Evolutionary conservation across 1,140 invertebrate genomes (phyloP).

Genomic region (Theocolax elegans): DNA sequence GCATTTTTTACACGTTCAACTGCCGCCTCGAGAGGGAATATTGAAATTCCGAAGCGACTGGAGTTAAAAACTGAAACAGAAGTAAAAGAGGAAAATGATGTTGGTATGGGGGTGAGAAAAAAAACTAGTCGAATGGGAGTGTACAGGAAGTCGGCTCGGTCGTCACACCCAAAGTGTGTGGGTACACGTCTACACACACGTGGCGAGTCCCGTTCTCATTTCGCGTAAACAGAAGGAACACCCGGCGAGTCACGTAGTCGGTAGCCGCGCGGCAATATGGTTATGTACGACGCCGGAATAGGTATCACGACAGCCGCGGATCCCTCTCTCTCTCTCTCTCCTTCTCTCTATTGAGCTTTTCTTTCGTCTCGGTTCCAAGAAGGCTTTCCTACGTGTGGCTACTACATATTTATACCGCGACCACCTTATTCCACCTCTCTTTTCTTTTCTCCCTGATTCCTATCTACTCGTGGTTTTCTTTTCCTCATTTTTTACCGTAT

Average conservation of each 20-base stretch:
- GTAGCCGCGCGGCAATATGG: slow-evolving; percentile 18
- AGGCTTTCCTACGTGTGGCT: background rate
- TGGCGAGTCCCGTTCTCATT: slow-evolving; percentile 26
- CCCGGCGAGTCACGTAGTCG: slow-evolving; percentile 27
- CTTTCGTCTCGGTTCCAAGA: background rate
- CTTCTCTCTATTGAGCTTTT: background rate
- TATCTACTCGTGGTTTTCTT: background rate
- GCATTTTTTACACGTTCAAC: slow-evolving; percentile 6
- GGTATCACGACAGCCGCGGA: background rate
- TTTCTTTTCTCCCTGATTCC: background rate
- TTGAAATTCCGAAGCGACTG: slow-evolving; percentile 22
- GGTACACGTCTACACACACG: background rate
- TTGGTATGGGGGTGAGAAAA: background rate
- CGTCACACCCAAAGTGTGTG: background rate
- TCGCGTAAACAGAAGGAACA: slow-evolving; percentile 38
- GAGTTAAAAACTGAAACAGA: background rate
- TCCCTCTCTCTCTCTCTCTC: background rate
- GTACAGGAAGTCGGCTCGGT: background rate
- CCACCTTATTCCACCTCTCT: background rate
- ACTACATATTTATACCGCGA: slow-evolving; percentile 33
- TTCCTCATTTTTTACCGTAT: background rate
- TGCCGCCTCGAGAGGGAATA: background rate
- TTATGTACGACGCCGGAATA: slow-evolving; percentile 24
- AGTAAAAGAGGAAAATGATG: slow-evolving; percentile 3
- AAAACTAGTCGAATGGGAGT: background rate